These are phyloP conservation scores for Netelia melanura DNA, from an alignment of 2,888 invertebrate species.

Conservation along the genomic window DNA sequence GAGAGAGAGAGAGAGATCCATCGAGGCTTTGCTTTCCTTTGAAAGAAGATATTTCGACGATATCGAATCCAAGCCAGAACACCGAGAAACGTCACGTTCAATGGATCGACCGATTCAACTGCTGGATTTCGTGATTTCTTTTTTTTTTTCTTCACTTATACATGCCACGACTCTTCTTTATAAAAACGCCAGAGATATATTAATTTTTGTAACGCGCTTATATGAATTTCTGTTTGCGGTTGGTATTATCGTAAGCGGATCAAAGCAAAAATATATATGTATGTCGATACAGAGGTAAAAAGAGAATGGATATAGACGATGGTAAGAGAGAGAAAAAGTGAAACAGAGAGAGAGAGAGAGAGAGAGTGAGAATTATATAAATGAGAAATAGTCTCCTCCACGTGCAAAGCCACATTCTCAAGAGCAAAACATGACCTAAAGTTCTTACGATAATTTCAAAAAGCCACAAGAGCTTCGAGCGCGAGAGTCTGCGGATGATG, in stretches of 20 bases:
- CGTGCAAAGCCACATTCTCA: neutral
- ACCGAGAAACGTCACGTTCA: conserved; percentile 70
- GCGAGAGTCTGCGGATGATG: conserved; percentile 40
- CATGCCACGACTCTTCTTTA: neutral
- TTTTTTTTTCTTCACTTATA: conserved; percentile 64
- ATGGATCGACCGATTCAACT: conserved; percentile 78
- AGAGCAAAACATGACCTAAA: neutral
- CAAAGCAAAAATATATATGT: neutral
- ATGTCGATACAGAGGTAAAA: neutral
- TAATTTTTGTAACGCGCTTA: neutral
- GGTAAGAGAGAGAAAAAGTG: neutral
- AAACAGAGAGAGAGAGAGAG: neutral
- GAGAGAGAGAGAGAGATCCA: conserved; percentile 51
- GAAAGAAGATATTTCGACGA: conserved; percentile 76
- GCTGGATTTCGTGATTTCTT: conserved; percentile 77
- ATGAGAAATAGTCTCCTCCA: neutral
- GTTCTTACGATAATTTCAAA: neutral
- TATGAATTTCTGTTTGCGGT: neutral
- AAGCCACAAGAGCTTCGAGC: neutral
- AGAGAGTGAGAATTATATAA: neutral
- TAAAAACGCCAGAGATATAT: neutral
- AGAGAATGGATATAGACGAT: neutral
- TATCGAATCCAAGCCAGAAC: conserved; percentile 74
- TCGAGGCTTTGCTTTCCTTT: conserved; percentile 68
- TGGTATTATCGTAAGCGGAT: neutral